Evolutionary conservation across 2,888 invertebrate genomes (phyloP).

Genomic region (Patella depressa): DNA sequence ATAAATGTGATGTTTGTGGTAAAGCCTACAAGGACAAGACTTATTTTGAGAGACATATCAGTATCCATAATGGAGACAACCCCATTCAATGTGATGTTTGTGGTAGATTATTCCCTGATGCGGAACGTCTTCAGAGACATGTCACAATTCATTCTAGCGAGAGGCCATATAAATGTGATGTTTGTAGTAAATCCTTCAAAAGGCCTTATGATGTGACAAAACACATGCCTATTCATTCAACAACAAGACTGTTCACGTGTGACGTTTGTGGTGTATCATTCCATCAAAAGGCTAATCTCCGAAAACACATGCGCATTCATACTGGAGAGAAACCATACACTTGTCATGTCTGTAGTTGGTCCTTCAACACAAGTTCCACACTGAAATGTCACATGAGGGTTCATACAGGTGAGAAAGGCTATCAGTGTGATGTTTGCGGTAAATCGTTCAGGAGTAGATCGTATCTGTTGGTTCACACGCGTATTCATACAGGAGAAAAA

Average conservation of each 20-base stretch:
- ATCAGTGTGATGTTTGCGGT: neutral
- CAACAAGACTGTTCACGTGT: neutral
- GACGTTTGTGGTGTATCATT: neutral
- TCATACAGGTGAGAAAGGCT: neutral
- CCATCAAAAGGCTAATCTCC: neutral
- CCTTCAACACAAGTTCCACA: neutral
- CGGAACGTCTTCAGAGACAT: neutral
- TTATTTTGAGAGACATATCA: neutral
- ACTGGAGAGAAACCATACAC: neutral
- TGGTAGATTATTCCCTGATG: neutral
- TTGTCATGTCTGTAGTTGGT: neutral
- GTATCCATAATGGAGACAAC: neutral
- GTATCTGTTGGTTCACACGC: neutral
- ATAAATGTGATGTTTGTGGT: neutral
- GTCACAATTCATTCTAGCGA: neutral
- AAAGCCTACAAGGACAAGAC: neutral
- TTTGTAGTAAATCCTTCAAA: neutral
- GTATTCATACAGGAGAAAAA: neutral
- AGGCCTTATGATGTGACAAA: neutral
- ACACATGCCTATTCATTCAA: neutral
- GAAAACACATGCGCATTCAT: neutral
- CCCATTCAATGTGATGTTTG: neutral
- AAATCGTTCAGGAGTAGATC: neutral
- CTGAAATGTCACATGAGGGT: neutral
- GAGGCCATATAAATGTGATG: neutral